These are phyloP conservation scores for Plagiodera versicolora DNA, from an alignment of 2,888 invertebrate genomes.

Conservation along the genomic window DNA sequence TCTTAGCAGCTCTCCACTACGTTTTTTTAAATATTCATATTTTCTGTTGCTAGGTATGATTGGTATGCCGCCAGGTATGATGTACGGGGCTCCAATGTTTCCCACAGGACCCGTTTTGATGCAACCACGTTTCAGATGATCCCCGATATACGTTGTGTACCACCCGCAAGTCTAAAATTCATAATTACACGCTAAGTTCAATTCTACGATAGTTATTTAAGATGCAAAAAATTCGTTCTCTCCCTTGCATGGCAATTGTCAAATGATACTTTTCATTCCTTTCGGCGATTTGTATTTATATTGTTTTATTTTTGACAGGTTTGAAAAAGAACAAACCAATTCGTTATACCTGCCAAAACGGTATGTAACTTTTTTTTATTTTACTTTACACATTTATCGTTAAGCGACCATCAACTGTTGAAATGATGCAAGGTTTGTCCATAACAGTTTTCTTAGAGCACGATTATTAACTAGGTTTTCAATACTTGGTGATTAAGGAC, in stretches of 20 bases:
- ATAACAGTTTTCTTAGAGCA: slow-evolving; percentile 19
- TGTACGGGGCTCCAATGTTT: slow-evolving; percentile 55
- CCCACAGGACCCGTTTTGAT: slow-evolving; percentile 60
- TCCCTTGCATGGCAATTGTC: slow-evolving; percentile 10
- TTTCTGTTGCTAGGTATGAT: slow-evolving; percentile 54
- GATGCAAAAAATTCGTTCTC: slow-evolving; percentile 12
- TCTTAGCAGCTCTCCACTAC: neutral
- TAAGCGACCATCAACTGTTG: slow-evolving; percentile 15
- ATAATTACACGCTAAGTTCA: neutral
- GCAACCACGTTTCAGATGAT: slow-evolving; percentile 89
- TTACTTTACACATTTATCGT: slow-evolving; percentile 15
- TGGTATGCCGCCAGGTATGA: slow-evolving; percentile 55
- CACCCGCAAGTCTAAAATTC: slow-evolving; percentile 51
- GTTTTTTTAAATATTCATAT: slow-evolving; percentile 21
- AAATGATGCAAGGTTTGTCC: slow-evolving; percentile 21
- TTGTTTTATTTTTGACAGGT: slow-evolving; percentile 51
- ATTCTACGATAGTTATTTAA: slow-evolving; percentile 9
- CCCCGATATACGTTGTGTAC: slow-evolving; percentile 64
- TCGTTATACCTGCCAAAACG: slow-evolving; percentile 30
- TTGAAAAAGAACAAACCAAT: slow-evolving; percentile 37
- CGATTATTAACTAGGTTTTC: slow-evolving; percentile 20
- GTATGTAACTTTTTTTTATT: slow-evolving; percentile 35
- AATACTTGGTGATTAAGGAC: slow-evolving; percentile 6
- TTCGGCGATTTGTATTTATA: slow-evolving; percentile 21
- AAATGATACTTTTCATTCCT: too few relatives aligned